Conservation (phyloP, 2,113 vertebrate species). For the Eptatretus burgeri region DNA sequence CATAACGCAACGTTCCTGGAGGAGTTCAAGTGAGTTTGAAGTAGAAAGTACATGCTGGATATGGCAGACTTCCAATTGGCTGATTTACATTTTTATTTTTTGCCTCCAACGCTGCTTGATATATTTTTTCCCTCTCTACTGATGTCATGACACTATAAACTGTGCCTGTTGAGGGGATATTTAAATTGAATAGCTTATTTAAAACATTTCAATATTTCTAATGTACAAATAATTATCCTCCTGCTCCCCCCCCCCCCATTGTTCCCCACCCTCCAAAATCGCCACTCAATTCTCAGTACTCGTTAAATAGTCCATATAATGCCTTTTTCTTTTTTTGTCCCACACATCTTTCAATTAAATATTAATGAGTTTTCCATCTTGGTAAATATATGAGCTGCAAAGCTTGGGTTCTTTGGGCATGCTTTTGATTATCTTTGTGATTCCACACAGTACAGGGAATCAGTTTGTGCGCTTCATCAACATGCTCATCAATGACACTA, state of each 20-base stretch:
- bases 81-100: too few species aligned
- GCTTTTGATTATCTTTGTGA: too few species aligned
- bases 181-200: neutral
- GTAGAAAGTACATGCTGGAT: too few species aligned
- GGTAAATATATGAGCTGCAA: too few species aligned
- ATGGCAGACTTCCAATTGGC: too few species aligned
- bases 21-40: constrained; percentile 53
- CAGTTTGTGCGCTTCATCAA: constrained; percentile 99
- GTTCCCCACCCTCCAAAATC: neutral
- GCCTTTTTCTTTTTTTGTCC: neutral
- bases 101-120: neutral
- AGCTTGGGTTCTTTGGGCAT: too few species aligned
- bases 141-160: neutral
- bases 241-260: too few species aligned
- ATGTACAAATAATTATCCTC: too few species aligned
- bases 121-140: neutral
- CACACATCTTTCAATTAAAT: neutral
- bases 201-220: too few species aligned
- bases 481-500: constrained; percentile 98
- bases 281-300: neutral
- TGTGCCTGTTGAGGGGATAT: constrained; percentile 7
- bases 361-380: neutral
- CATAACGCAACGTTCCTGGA: constrained; percentile 97
- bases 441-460: constrained; percentile 45
- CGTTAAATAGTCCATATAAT: neutral